A percentile compares a stretch with the other conserved stretches of the same genome.
Conservation (phyloP, 2,888 invertebrate genomes). For the Buathra laborator region DNA sequence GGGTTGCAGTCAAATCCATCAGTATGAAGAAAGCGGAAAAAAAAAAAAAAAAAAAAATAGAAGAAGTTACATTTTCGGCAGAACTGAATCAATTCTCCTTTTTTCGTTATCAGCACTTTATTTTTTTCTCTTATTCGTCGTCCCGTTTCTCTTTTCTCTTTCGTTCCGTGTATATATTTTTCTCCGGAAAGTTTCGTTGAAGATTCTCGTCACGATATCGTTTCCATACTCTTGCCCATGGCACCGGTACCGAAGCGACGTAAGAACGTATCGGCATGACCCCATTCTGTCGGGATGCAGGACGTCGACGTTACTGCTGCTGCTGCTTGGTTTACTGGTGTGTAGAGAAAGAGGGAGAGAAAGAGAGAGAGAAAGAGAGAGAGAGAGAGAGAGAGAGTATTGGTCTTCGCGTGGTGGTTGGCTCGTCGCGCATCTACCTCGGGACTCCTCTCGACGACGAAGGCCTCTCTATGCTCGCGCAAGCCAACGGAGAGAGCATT, state of each 20-base stretch:
- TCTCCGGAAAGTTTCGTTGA: conserved; percentile 20
- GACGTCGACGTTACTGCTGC: conserved; percentile 54
- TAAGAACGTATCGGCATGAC: conserved; percentile 74
- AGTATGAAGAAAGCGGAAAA: too few relatives aligned
- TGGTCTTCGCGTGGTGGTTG: not conserved
- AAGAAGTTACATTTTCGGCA: not conserved
- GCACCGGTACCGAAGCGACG: conserved; percentile 46
- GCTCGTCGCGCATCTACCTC: conserved; percentile 44
- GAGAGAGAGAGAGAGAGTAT: not conserved
- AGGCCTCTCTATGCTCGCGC: conserved; percentile 34
- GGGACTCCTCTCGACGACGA: conserved; percentile 14
- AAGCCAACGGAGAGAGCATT: conserved; percentile 56
- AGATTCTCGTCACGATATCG: conserved; percentile 63
- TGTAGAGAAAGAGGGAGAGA: not conserved
- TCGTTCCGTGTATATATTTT: conserved; percentile 12
- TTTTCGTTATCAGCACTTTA: not conserved
- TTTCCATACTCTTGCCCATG: conserved; percentile 38
- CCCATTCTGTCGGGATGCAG: conserved; percentile 73
- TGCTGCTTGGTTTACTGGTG: conserved; percentile 37
- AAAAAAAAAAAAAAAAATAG: too few relatives aligned
- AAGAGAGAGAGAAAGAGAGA: not conserved
- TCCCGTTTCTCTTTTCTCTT: not conserved
- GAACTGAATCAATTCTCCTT: not conserved
- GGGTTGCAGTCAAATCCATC: too few relatives aligned
- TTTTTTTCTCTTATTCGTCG: not conserved